Percentiles rank a stretch among this genome's conserved stretches.
Evolutionary conservation across 2,888 invertebrate genomes (phyloP).

Genomic region (Cerceris ruficornis): DNA sequence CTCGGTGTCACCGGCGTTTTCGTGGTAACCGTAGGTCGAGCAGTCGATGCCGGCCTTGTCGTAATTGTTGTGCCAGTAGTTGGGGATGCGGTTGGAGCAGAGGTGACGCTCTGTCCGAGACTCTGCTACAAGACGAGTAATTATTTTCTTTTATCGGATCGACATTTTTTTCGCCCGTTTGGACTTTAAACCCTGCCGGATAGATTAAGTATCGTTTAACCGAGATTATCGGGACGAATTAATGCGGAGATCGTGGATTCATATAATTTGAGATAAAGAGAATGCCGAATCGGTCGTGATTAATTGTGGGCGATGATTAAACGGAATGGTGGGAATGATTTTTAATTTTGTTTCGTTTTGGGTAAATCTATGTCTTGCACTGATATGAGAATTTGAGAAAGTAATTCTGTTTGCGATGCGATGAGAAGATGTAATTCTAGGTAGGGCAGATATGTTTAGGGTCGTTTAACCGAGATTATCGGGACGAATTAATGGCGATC

Average conservation of each 20-base stretch:
- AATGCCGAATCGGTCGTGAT: no score
- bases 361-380: no score
- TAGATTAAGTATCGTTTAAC: background rate
- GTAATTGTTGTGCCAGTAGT: slow-evolving; percentile 40
- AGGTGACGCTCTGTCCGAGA: slow-evolving; percentile 40
- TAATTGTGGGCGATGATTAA: no score
- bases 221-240: background rate
- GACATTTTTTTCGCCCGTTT: background rate
- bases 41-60: slow-evolving; percentile 39
- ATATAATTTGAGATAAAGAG: no score
- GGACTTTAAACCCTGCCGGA: background rate
- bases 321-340: no score
- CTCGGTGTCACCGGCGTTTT: slow-evolving; percentile 52
- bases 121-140: slow-evolving; percentile 78
- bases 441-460: background rate
- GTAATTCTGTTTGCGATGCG: no score
- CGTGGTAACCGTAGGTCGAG: slow-evolving; percentile 31
- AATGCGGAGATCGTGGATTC: background rate
- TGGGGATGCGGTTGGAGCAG: slow-evolving; percentile 39
- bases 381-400: no score
- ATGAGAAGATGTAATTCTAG: no score
- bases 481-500: background rate
- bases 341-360: no score
- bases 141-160: slow-evolving; percentile 49
- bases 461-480: background rate